phyloP scores from a whole-genome alignment of 2,797 vertebrate genomes.

The Chelon auratus region DNA sequence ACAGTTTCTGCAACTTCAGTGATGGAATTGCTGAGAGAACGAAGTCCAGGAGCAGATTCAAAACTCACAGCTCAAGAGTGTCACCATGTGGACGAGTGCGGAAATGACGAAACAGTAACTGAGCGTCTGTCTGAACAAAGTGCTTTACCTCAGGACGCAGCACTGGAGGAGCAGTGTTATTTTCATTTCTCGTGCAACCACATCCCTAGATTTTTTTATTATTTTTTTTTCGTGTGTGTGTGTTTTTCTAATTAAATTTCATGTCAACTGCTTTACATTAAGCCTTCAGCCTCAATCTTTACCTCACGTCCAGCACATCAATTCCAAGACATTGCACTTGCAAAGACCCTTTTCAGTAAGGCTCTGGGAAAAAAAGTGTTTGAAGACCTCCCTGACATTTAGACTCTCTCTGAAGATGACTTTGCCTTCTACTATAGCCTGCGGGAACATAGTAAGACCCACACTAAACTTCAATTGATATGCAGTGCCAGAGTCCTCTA shows the following conservation, averaged over 20 bases:
- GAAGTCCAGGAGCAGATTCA: conserved; percentile 31
- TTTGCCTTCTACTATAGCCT: conserved; percentile 85
- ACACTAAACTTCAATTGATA: conserved; percentile 85
- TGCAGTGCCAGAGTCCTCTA: conserved; percentile 78
- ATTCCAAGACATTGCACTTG: conserved; percentile 73
- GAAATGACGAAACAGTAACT: conserved; percentile 35
- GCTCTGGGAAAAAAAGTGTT: conserved; percentile 75
- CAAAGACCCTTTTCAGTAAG: conserved; percentile 73
- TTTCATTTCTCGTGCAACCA: conserved; percentile 40
- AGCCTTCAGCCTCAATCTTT: conserved; percentile 45
- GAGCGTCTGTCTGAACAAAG: conserved; percentile 22
- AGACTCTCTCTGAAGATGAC: conserved; percentile 85
- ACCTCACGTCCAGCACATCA: conserved; percentile 59
- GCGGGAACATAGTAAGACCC: conserved; percentile 84
- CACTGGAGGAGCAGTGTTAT: conserved; percentile 21
- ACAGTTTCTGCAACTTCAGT: conserved; percentile 75
- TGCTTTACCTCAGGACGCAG: conserved; percentile 19
- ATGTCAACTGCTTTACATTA: conserved; percentile 56
- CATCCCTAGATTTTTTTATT: conserved; percentile 24
- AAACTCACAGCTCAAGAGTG: conserved; percentile 82
- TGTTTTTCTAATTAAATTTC: conserved; percentile 50
- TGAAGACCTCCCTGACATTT: conserved; percentile 86
- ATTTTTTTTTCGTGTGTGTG: conserved; percentile 13
- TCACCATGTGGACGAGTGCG: conserved; percentile 77
- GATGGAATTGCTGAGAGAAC: conserved; percentile 74